A percentile compares a stretch with the other conserved stretches of the same genome.
These are phyloP conservation scores for Xiphorhynchus elegans DNA, from an alignment of 2,113 vertebrate species.

Conservation along the genomic window DNA sequence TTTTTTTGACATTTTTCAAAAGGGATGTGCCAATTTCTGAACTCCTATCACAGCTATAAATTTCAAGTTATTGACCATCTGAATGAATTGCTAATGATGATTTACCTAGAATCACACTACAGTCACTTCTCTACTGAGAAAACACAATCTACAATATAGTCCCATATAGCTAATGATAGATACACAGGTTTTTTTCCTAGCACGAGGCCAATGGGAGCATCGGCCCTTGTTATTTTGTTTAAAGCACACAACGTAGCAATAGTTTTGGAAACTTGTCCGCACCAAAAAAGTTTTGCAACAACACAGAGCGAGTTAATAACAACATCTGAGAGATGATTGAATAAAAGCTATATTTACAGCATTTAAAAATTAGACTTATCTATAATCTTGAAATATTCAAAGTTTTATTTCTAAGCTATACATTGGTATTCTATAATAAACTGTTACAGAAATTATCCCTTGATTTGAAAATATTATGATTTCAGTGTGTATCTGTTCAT, in stretches of 20 bases:
- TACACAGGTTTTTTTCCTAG: conserved; percentile 87
- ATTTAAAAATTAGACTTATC: conserved; percentile 90
- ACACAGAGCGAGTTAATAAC: conserved; percentile 89
- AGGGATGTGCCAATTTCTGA: conserved; percentile 85
- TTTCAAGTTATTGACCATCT: conserved; percentile 88
- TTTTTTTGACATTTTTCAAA: conserved; percentile 74
- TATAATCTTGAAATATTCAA: conserved; percentile 93
- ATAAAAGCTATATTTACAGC: conserved; percentile 97
- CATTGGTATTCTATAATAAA: conserved; percentile 96
- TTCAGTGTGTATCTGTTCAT: conserved; percentile 86
- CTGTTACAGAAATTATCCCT: conserved; percentile 95
- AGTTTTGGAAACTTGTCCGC: conserved; percentile 87
- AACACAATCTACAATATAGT: conserved; percentile 90
- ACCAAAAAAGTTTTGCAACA: conserved; percentile 86
- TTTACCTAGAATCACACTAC: conserved; percentile 88
- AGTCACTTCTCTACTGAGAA: conserved; percentile 91
- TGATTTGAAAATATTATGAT: conserved; percentile 94
- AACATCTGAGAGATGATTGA: conserved; percentile 84
- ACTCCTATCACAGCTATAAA: conserved; percentile 85
- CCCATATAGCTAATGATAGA: conserved; percentile 91
- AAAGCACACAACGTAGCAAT: conserved; percentile 88
- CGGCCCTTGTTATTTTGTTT: conserved; percentile 81
- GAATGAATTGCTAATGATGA: conserved; percentile 89
- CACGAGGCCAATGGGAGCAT: conserved; percentile 71
- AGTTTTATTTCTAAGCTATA: conserved; percentile 96